phyloP scores from a whole-genome alignment of 2,797 vertebrate species.

The Todus mexicanus region DNA sequence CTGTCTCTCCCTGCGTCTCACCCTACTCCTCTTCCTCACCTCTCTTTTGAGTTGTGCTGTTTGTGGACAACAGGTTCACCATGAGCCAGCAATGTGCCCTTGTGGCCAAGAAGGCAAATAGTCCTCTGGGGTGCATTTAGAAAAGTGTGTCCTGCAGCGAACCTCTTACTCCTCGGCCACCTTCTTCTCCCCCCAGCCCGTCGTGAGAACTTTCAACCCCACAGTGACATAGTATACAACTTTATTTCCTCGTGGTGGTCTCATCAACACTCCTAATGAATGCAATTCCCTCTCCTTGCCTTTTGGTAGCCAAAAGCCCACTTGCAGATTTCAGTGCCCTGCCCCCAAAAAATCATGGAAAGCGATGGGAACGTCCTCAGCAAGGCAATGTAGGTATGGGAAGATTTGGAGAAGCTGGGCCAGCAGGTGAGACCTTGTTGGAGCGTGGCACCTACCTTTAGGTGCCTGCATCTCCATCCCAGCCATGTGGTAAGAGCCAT shows the following conservation, averaged over 20 bases:
- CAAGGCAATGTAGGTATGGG: neutral
- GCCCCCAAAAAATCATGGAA: neutral
- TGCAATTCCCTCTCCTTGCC: neutral
- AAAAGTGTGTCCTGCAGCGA: too few relatives aligned
- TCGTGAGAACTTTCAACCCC: neutral
- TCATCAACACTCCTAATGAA: neutral
- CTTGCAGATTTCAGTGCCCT: neutral
- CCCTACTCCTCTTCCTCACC: neutral
- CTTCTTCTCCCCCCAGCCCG: neutral
- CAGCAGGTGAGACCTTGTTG: neutral
- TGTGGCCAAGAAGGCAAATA: too few relatives aligned
- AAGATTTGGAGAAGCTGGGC: neutral
- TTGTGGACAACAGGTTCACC: neutral
- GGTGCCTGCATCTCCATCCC: neutral
- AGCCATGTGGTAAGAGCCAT: neutral
- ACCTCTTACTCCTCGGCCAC: neutral
- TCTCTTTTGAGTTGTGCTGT: neutral
- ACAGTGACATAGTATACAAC: neutral
- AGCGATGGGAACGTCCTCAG: neutral
- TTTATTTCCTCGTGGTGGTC: neutral
- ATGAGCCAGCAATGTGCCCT: neutral
- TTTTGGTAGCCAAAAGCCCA: neutral
- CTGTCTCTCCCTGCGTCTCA: fast-evolving
- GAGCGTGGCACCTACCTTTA: neutral
- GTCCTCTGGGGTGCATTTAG: neutral